A percentile compares a stretch with the other conserved stretches of the same genome.
These are phyloP conservation scores for Chelmon rostratus DNA, from an alignment of 2,797 vertebrate genomes.

Conservation along the genomic window DNA sequence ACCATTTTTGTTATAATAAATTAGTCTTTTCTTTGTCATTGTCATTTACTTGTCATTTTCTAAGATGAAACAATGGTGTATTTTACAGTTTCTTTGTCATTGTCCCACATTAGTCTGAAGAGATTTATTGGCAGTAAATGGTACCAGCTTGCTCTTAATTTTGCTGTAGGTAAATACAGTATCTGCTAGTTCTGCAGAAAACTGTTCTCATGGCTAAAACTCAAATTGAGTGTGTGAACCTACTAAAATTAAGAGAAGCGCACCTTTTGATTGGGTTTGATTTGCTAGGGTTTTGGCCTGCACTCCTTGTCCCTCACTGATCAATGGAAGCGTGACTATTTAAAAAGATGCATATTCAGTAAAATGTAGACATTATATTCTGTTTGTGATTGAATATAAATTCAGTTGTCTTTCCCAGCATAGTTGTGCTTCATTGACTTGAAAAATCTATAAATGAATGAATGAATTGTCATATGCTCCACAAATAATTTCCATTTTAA, in stretches of 20 bases:
- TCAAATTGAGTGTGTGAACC: conserved; percentile 27
- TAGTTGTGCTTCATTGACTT: not conserved
- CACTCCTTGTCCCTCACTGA: conserved; percentile 14
- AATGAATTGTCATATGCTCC: too few relatives aligned
- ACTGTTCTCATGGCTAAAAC: conserved; percentile 3
- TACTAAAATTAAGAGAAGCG: conserved; percentile 13
- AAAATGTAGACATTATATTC: not conserved
- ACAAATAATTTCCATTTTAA: too few relatives aligned
- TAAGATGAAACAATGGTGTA: not conserved
- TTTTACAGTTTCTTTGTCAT: not conserved
- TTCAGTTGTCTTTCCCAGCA: not conserved
- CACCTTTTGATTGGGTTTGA: conserved; percentile 43
- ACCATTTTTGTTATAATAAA: not conserved
- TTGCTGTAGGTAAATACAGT: not conserved
- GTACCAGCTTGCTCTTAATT: not conserved
- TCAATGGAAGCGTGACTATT: conserved; percentile 13
- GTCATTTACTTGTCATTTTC: too few relatives aligned
- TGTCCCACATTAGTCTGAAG: not conserved
- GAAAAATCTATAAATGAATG: conserved; percentile 6
- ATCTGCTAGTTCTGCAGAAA: not conserved
- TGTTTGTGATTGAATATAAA: conserved; percentile 1
- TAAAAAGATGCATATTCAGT: not conserved
- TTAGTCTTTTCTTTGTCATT: not conserved
- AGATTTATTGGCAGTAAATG: conserved; percentile 1
- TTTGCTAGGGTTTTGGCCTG: conserved; percentile 43